Base-by-base conservation (phyloP, 2,888 invertebrate genomes). In the Phalangium opilio region DNA sequence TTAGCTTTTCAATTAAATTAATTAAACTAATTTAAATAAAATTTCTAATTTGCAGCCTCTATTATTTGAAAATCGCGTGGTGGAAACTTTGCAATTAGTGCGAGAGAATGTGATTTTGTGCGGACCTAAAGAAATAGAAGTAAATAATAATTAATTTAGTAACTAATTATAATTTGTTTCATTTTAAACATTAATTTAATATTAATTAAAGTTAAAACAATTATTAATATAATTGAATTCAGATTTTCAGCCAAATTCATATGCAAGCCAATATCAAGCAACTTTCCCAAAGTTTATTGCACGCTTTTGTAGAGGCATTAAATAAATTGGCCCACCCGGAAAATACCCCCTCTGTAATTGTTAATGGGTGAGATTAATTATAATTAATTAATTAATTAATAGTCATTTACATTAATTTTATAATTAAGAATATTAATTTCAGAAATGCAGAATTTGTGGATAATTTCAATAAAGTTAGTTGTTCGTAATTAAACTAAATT, bases 31-130 rank as follows among this genome's bases (percentile, higher is more conserved):
- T 36, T 15, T n/a, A 34, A 34, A 34, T 34, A 12, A 34, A 34
- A 12, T 34, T 34, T 19, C 19, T 36, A 21, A 20, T 40, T 44
- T 7, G 27, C 61, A 82, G 73, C 83, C 85, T 4, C 72, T 75
- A 3, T 68, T 78, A 49, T 79, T 83, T 61, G 80, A 84, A 62
- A 74, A 76, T 56, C 73, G 80, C 53, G 74, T 85, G 3, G 73
- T 75, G 58, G 82, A 83, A 59, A 78, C 81, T 1, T 68, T 83
- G n/a, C 70, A 70, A 50, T 63, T 70, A 46, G 68, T 71, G 72
- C 79, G 67, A 58, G 80, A 81, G 58, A 77, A 81, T 0, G 77
- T 81, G 43, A 72, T 83, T 43, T 75, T 76, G 53, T 75, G 77
- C 40, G 83, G 81, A 58, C 73, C 75, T 11, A 73, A 79, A 55